Percentiles rank a stretch among this genome's conserved stretches.
Conservation (phyloP, 1,140 invertebrate genomes). For the Scaptodrosophila lebanonensis region DNA sequence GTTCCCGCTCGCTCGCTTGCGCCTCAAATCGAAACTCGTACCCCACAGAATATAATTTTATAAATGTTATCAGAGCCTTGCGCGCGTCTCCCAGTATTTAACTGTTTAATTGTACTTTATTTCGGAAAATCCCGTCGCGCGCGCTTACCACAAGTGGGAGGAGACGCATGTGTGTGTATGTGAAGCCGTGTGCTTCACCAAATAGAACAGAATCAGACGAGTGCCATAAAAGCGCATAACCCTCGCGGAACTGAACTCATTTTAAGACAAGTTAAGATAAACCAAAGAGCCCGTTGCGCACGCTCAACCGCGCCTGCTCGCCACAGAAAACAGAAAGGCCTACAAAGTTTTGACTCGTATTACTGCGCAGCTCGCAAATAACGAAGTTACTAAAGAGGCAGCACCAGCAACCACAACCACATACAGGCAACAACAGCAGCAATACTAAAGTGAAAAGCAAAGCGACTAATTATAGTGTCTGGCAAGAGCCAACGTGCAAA, state of each 20-base stretch:
- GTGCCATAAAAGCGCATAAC: conserved; percentile 52
- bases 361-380: no score
- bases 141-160: conserved; percentile 1
- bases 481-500: conserved; percentile 41
- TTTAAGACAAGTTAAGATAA: conserved; percentile 39
- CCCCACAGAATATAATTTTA: conserved; percentile 26
- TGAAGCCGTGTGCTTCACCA: conserved; percentile 3
- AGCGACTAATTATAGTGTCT: conserved; percentile 58
- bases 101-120: conserved; percentile 12
- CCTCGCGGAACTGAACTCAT: conserved; percentile 28
- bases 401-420: conserved; percentile 6
- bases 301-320: no score
- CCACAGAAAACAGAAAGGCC: no score
- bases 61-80: conserved; percentile 29
- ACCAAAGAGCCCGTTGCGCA: conserved; percentile 11
- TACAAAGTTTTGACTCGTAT: no score
- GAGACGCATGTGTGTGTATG: conserved; percentile 28
- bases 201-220: no score
- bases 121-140: conserved; percentile 43
- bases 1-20: conserved; percentile 10
- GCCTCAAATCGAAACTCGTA: not conserved
- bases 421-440: conserved; percentile 21
- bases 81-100: conserved; percentile 35
- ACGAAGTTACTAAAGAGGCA: not conserved
- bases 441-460: conserved; percentile 59